Evolutionary conservation across 2,888 invertebrate genomes (phyloP).

Genomic region (Labia minor): DNA sequence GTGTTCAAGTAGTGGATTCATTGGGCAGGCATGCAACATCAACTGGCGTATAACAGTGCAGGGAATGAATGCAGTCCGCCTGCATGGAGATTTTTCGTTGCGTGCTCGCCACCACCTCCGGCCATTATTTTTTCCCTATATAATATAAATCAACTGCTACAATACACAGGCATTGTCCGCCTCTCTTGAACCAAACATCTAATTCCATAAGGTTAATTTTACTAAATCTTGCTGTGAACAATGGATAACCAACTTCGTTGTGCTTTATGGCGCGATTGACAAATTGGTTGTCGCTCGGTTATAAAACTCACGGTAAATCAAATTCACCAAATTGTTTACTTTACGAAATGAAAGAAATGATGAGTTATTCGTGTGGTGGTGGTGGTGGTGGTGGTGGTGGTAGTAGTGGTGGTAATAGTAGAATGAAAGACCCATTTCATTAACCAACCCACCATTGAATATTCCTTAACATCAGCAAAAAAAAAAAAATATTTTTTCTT

Average conservation of each 20-base stretch:
- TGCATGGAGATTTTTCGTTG: neutral
- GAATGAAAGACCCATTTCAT: neutral
- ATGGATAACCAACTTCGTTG: neutral
- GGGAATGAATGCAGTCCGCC: neutral
- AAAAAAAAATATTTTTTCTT: too few relatives aligned
- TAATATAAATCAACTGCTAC: neutral
- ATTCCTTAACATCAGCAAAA: neutral
- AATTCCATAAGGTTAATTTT: neutral
- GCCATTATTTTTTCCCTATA: neutral
- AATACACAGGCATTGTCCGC: neutral
- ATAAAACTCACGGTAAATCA: neutral
- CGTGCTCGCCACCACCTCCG: neutral
- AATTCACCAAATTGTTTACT: neutral
- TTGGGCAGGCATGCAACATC: too few relatives aligned
- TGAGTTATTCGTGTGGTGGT: neutral
- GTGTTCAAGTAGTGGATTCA: too few relatives aligned
- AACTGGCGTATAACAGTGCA: too few relatives aligned
- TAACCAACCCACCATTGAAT: neutral
- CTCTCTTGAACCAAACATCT: too few relatives aligned
- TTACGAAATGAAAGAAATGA: neutral
- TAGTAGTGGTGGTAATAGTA: too few relatives aligned
- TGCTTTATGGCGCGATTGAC: neutral
- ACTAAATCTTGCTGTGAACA: slow-evolving; percentile 2
- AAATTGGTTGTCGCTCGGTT: neutral
- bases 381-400: too few relatives aligned